Conservation (phyloP, 1,140 invertebrate species). For the Oedothorax gibbosus region DNA sequence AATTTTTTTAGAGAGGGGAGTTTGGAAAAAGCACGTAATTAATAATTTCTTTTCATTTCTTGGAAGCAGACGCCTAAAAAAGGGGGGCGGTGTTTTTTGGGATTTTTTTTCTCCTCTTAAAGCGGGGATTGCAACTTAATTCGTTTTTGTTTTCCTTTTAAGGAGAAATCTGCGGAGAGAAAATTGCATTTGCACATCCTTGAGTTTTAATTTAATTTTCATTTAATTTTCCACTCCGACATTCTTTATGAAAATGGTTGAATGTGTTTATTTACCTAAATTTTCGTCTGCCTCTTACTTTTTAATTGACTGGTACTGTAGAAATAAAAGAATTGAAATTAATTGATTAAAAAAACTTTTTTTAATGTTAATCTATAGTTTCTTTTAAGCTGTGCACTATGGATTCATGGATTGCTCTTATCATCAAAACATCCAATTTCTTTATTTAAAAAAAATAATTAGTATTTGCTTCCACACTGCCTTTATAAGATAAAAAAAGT, state of each 20-base stretch:
- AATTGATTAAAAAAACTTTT: no score
- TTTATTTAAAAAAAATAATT: no score
- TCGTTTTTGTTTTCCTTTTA: not conserved
- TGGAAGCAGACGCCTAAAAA: slow-evolving; percentile 2
- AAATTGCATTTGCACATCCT: slow-evolving; percentile 9
- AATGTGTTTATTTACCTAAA: no score
- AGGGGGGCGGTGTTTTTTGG: not conserved
- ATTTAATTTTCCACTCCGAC: slow-evolving; percentile 30
- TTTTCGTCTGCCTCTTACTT: no score
- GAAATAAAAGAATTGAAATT: no score
- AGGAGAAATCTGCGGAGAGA: not conserved
- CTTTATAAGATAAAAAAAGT: no score
- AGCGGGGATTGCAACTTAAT: slow-evolving; percentile 31
- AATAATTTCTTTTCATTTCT: slow-evolving; percentile 35
- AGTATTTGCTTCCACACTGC: no score
- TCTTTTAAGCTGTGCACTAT: no score
- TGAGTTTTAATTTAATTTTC: slow-evolving; percentile 6
- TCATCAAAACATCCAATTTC: no score
- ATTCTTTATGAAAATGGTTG: not conserved
- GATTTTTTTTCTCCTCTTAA: slow-evolving; percentile 21
- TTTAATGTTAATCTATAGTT: no score
- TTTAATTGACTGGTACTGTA: no score
- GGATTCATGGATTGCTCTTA: no score
- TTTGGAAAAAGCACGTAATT: slow-evolving; percentile 22
- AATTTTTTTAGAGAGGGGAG: not conserved